Base-by-base conservation (phyloP, 1,140 invertebrate species). In the Eufriesea mexicana region DNA sequence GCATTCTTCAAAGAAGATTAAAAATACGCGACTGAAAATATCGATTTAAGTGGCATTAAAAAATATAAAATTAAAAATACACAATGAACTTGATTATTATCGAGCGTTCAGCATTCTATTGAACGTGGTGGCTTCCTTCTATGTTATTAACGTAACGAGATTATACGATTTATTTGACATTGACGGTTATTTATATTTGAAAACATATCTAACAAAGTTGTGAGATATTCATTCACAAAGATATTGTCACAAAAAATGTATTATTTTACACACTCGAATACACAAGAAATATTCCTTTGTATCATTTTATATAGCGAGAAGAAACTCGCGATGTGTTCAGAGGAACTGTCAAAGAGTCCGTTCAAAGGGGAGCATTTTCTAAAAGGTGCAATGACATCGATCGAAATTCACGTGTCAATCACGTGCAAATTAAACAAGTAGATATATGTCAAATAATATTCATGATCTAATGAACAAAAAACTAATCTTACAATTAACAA, bases 21-120 rank as follows among this genome's bases (percentile, higher is more conserved):
- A 82, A 80, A 82, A 82, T 82, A 82, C 49, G 45, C 62, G 72
- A 81, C 47, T 75, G 61, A 75, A 35, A 67, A 55, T 82, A 82
- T 82, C 62, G 79, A 82, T 79, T 79, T n/a, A 51, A 71, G 12
- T 68, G 79, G 42, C 62, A 67, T 76, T 76, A 82, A 82, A 76
- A 67, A 80, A 35, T 76, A 55, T 49, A 2, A 10, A 82, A 67
- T 67, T 82, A 82, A 82, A 76, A 82, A 82, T 82, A 82, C 25
- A 25, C 70, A 6, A 28, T 28, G 35, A 55, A 76, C 61, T 28
- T 74, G 45, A 81, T 76, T 61, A 25, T 61, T 49, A 71, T 61
- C 67, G 59, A 64, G 9, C 59, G 49, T 54, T 35, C 12, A 55
- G 20, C 7, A 42, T 61, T 51, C 51, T 42, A 25, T 45, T 10